phyloP scores from a whole-genome alignment of 2,888 invertebrate species.

The Oligia strigilis region DNA sequence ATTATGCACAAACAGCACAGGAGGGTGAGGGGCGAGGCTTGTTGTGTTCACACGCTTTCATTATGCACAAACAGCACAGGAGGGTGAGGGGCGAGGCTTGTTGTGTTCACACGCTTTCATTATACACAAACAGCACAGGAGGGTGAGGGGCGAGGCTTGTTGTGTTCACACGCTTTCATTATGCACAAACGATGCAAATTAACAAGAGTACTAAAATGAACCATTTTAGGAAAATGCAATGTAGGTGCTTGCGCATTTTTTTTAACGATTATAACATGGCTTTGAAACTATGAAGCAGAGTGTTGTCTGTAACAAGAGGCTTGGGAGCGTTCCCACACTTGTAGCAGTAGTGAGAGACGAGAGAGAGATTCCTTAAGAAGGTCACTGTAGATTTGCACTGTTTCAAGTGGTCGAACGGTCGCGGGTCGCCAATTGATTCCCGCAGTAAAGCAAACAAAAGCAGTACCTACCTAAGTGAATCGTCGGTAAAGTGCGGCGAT shows the following conservation, averaged over 20 bases:
- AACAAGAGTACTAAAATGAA: not conserved
- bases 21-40: not conserved
- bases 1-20: conserved; percentile 3
- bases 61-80: not conserved
- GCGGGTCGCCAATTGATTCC: not conserved
- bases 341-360: not conserved
- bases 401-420: conserved; percentile 20
- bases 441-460: conserved; percentile 9
- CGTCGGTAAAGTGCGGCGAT: conserved; percentile 1
- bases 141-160: not conserved
- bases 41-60: conserved; percentile 2
- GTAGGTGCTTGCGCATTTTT: no score
- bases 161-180: conserved; percentile 6
- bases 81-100: not conserved
- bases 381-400: conserved; percentile 21
- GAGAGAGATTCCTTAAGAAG: conserved; percentile 2
- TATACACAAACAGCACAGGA: not conserved
- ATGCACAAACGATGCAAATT: conserved; percentile 1
- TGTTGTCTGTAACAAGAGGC: no score
- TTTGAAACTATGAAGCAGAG: not conserved
- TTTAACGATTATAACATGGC: not conserved
- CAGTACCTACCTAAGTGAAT: conserved; percentile 1
- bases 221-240: not conserved
- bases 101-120: conserved; percentile 8
- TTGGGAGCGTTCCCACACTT: no score